Base-by-base conservation (phyloP, 2,888 invertebrate species). In the Ectemnius continuus region DNA sequence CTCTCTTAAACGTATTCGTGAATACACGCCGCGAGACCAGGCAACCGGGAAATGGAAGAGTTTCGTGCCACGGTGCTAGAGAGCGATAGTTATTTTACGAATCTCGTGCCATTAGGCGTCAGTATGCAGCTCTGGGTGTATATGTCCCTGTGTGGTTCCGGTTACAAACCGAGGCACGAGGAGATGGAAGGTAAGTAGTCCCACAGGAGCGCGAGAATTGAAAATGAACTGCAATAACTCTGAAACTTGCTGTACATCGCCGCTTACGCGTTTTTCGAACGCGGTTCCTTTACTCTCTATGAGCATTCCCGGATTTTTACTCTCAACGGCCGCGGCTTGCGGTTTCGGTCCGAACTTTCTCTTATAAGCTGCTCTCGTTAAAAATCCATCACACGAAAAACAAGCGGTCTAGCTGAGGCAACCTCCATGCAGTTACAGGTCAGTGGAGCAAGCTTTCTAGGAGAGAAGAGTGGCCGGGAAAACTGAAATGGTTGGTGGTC, bases 141-240 rank as follows among this genome's bases (percentile, higher is more conserved):
- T 23, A 23, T 23, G 23, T 2, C 23, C 23, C 0, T 23, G 23
- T 23, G 23, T 23, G 23, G 23, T 3, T 23, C 23, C 23, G 23
- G 23, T 23, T 23, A 23, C 23, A 23, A 23, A 2, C 23, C 23
- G 23, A 23, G 23, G 23, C 3, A 23, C 23, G 23, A 23, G 23
- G 23, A 23, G 23, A 0, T 23, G 2, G 23, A 3, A 23, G 23
- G 23, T 23, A 23, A 23, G 23, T 23, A 23, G 23, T 23, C 23
- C 23, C 65, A 52, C 46, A 74, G 65, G 69, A 70, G n/a, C 1
- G 61, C 62, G 68, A 62, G 83, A 70, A 83, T 83, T 76, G 81
- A 83, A 83, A 81, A 80, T 74, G 76, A 73, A 73, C 79, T 72
- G 83, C 73, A 76, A 82, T 80, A 80, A 83, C 70, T 78, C 73